Conservation (phyloP, 1,140 invertebrate genomes). For the Nasonia vitripennis region DNA sequence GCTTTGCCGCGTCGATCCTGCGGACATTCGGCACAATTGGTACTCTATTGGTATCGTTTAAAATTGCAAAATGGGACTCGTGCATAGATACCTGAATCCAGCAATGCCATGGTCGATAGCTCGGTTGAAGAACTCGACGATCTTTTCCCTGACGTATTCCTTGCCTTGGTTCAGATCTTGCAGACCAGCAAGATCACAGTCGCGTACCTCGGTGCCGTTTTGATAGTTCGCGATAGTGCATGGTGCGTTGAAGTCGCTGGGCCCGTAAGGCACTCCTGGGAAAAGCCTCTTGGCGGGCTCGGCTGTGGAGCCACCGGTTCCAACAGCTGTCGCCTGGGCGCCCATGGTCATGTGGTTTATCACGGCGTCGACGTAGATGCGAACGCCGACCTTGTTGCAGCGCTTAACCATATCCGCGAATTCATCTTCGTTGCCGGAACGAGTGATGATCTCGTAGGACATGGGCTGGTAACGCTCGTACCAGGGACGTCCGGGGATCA, state of each 20-base stretch:
- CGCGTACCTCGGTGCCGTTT: constrained; percentile 79
- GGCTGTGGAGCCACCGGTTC: constrained; percentile 77
- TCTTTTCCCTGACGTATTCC: constrained; percentile 77
- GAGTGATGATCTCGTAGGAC: constrained; percentile 80
- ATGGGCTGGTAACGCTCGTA: constrained; percentile 83
- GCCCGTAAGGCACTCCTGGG: constrained; percentile 78
- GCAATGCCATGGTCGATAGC: constrained; percentile 81
- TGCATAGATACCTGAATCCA: constrained; percentile 77
- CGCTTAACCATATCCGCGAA: constrained; percentile 83
- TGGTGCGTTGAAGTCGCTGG: constrained; percentile 75
- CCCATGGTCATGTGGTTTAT: constrained; percentile 86
- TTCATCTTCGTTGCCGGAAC: constrained; percentile 79
- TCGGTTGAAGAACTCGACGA: constrained; percentile 78
- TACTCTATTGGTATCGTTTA: neutral
- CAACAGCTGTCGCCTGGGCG: constrained; percentile 70
- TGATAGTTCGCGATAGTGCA: constrained; percentile 76
- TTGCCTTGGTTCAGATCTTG: constrained; percentile 79
- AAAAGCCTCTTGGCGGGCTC: constrained; percentile 73
- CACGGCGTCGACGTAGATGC: constrained; percentile 84
- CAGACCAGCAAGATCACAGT: constrained; percentile 80
- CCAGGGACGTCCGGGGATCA: constrained; percentile 75
- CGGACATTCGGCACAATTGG: neutral
- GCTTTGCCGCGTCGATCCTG: constrained; percentile 86
- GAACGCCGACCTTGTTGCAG: constrained; percentile 84
- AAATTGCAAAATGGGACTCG: neutral